Percentiles rank a stretch among this genome's conserved stretches.
These are phyloP conservation scores for Antechinus flavipes DNA, from an alignment of 2,113 vertebrate species.

Conservation along the genomic window DNA sequence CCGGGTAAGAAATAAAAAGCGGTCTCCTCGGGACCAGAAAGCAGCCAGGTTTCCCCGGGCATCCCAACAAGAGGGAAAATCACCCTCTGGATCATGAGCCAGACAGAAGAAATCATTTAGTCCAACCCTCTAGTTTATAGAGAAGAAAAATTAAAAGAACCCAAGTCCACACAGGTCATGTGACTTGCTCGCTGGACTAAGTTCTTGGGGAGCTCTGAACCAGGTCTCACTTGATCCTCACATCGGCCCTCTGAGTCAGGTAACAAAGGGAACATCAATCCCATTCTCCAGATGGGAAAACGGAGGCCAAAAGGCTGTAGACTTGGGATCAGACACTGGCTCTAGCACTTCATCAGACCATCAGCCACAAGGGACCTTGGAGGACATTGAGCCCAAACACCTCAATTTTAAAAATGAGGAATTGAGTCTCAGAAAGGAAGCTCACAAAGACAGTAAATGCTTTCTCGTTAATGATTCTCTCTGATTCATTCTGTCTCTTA, in stretches of 20 bases:
- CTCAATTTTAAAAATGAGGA: not conserved
- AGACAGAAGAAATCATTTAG: not conserved
- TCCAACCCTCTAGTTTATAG: not conserved
- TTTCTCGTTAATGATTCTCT: not conserved
- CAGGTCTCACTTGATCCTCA: not conserved
- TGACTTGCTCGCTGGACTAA: not conserved
- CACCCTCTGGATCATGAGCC: not conserved
- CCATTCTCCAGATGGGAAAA: not conserved
- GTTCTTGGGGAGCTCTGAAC: not conserved
- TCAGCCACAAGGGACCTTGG: not conserved
- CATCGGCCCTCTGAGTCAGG: not conserved
- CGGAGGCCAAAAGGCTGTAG: not conserved
- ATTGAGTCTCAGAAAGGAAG: not conserved
- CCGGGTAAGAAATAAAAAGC: constrained; percentile 50
- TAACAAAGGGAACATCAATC: not conserved
- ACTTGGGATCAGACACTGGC: not conserved
- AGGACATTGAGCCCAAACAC: not conserved
- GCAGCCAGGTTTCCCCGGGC: constrained; percentile 37
- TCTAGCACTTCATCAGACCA: not conserved
- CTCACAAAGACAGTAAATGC: too few species aligned
- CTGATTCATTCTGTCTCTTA: not conserved
- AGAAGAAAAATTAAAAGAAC: not conserved
- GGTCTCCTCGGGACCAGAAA: constrained; percentile 60
- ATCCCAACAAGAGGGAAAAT: constrained; percentile 51
- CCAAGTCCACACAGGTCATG: not conserved